These are phyloP conservation scores for Oenanthe melanoleuca DNA, from an alignment of 2,113 vertebrate species.

Conservation along the genomic window DNA sequence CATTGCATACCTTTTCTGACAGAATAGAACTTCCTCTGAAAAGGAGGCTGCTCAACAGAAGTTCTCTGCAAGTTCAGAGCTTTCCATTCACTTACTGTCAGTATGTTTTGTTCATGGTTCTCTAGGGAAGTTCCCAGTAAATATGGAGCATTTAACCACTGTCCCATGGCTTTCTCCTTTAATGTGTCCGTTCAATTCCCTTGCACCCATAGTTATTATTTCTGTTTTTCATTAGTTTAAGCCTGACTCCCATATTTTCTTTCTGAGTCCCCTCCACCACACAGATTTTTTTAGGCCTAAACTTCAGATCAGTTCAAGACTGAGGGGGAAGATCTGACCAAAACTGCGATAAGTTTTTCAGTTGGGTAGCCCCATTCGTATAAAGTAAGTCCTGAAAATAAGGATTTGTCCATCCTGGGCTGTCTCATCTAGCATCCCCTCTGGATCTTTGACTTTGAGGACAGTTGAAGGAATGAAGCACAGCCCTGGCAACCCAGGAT, in stretches of 20 bases:
- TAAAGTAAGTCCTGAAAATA: not conserved
- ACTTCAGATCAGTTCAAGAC: not conserved
- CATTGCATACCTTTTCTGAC: not conserved
- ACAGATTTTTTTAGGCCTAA: not conserved
- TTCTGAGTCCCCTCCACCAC: not conserved
- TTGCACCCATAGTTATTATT: not conserved
- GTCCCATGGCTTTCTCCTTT: not conserved
- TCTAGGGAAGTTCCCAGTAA: not conserved
- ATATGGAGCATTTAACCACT: not conserved
- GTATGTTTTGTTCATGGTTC: not conserved
- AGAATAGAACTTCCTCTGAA: not conserved
- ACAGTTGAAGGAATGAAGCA: not conserved
- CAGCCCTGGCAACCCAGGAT: not conserved
- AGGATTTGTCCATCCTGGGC: not conserved
- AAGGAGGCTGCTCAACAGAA: not conserved
- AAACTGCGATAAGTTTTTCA: not conserved
- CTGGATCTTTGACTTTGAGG: not conserved
- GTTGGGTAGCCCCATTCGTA: not conserved
- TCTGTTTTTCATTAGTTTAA: not conserved
- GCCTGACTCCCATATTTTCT: not conserved
- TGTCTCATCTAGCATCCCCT: not conserved
- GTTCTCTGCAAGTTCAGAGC: not conserved
- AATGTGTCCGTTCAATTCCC: not conserved
- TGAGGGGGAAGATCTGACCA: not conserved
- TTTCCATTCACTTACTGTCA: not conserved